Evolutionary conservation across 2,888 invertebrate genomes (phyloP).

Genomic region (Drosophila ezoana): DNA sequence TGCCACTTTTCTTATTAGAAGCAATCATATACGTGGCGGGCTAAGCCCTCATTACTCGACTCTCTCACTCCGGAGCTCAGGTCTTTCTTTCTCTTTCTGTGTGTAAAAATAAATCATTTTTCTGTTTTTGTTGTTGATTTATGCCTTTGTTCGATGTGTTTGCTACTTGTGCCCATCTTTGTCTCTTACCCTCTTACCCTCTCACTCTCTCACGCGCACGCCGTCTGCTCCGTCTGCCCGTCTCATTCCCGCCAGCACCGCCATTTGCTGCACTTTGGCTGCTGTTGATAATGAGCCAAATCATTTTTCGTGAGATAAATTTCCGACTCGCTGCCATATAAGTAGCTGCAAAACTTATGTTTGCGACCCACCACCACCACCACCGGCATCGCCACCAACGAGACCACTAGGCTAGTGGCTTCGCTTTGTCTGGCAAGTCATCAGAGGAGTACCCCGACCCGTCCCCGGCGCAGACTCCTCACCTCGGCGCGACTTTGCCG

Average conservation of each 20-base stretch:
- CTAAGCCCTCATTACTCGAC: constrained; percentile 22
- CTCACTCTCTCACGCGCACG: constrained; percentile 5
- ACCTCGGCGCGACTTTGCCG: constrained; percentile 60
- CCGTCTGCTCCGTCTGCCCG: constrained; percentile 2
- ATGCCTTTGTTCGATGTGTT: constrained; percentile 81
- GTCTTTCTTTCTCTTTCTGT: constrained; percentile 9
- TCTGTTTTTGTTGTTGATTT: constrained; percentile 84
- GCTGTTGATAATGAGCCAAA: constrained; percentile 81
- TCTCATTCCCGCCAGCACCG: constrained; percentile 2
- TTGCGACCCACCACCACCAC: constrained; percentile 54
- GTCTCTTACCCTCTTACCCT: constrained; percentile 13
- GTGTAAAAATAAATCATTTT: constrained; percentile 79
- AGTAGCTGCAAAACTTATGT: constrained; percentile 76
- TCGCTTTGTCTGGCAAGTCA: constrained; percentile 74
- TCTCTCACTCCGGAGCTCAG: not conserved
- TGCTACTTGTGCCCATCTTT: constrained; percentile 27
- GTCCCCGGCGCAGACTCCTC: constrained; percentile 17
- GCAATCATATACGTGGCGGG: constrained; percentile 67
- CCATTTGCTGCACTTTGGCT: constrained; percentile 69
- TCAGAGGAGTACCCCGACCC: constrained; percentile 33
- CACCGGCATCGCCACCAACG: constrained; percentile 8
- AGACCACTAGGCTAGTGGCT: constrained; percentile 23
- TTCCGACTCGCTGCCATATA: constrained; percentile 64
- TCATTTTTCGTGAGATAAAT: constrained; percentile 81
- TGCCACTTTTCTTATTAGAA: constrained; percentile 74